phyloP scores from a whole-genome alignment of 2,113 vertebrate species.

The Neomonachus schauinslandi region DNA sequence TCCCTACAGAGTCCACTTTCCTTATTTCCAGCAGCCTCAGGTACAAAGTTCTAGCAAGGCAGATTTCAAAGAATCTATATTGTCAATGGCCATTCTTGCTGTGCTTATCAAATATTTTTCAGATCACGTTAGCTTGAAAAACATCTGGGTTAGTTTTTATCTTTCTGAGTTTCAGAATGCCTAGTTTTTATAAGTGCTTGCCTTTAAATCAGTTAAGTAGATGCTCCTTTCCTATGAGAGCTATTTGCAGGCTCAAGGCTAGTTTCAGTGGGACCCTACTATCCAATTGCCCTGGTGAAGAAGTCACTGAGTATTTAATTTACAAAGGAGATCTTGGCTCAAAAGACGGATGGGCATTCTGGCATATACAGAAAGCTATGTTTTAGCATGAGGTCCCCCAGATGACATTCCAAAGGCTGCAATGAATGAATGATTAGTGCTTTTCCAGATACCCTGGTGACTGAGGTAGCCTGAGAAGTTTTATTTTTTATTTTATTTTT shows the following conservation, averaged over 20 bases:
- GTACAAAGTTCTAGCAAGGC: neutral
- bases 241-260: neutral
- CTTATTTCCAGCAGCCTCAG: neutral
- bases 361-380: neutral
- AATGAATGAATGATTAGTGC: neutral
- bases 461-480: neutral
- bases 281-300: neutral
- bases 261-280: neutral
- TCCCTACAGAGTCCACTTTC: neutral
- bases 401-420: neutral
- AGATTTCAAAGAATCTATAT: too few species aligned
- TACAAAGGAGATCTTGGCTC: neutral
- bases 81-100: too few species aligned
- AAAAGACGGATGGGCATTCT: neutral
- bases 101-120: neutral
- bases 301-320: neutral
- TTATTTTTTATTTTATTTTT: neutral
- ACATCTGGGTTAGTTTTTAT: neutral
- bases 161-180: neutral
- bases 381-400: neutral
- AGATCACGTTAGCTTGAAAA: neutral
- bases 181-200: neutral
- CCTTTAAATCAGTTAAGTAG: neutral
- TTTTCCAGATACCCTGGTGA: neutral
- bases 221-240: neutral